Evolutionary conservation across 2,888 invertebrate species (phyloP), one percentile per base, ranked within the genome.

Genomic region (Mellilla xanthometata): DNA sequence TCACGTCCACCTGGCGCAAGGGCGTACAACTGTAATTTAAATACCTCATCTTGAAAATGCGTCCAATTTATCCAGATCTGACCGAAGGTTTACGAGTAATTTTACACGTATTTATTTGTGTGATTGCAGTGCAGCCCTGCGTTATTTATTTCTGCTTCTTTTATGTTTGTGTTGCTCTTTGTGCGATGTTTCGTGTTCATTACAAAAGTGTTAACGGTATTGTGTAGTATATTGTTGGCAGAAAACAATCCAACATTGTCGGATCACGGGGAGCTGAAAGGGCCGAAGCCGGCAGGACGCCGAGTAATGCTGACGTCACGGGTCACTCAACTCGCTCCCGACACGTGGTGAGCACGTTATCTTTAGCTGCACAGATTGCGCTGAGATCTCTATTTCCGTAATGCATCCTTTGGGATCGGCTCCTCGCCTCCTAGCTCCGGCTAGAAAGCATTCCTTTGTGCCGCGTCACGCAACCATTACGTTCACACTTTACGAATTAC

Each of bases 261-360:
- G 49, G 60, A 67, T 67, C 52, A 49, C 46, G 49, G 64, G 61
- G 62, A 65, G 56, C 63, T 58, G 53, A 67, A 56, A 65, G 67
- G 68, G 57, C 66, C 19, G 38, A 65, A 57, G 76, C 61, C 79
- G 57, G 62, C 76, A 76, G 80, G 81, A 77, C 68, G 72, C 68
- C 72, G 58, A 70, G 62, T 65, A 59, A 10, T 68, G 67, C 66
- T 68, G 69, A 68, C 63, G 58, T 62, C 67, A 61, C 62, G 71
- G 81, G 81, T 76, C 77, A 78, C 54, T 72, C 65, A 74, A 76
- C 76, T 68, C 60, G 53, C 58, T 59, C 57, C 62, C 50, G 66
- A 63, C 77, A 76, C 72, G 75, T 72, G 75, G 65, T 64, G 56
- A 58, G 54, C 58, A 56, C 56, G 61, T 63, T 65, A 71, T 65